Conservation (phyloP, 2,113 vertebrate genomes). For the Motacilla tschutschensis region DNA sequence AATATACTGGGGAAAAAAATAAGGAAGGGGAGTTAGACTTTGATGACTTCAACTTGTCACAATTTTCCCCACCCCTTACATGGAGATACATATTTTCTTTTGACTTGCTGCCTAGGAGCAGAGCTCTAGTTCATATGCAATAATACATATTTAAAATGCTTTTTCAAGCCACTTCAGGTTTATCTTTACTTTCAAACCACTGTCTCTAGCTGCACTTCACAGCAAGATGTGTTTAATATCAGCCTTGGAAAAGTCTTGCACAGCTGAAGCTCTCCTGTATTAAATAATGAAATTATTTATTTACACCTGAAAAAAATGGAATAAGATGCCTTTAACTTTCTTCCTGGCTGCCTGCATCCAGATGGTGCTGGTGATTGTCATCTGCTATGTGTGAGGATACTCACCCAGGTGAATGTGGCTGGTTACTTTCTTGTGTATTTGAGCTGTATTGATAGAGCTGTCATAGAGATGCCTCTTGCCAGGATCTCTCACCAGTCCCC, state of each 20-base stretch:
- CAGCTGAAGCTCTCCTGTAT: not conserved
- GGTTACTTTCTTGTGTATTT: conserved; percentile 84
- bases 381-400: not conserved
- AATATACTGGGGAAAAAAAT: conserved; percentile 77
- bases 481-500: conserved; percentile 84
- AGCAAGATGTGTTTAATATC: not conserved
- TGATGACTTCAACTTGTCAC: not conserved
- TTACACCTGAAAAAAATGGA: not conserved
- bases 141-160: not conserved
- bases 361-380: accelerated
- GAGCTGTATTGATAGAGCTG: conserved; percentile 80
- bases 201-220: not conserved
- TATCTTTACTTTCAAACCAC: not conserved
- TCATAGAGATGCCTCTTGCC: conserved; percentile 85
- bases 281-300: not conserved
- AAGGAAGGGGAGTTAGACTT: not conserved
- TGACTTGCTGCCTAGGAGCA: not conserved
- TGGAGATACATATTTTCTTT: not conserved
- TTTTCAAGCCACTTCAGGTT: not conserved
- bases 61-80: not conserved
- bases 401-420: conserved; percentile 89
- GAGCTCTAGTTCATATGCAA: not conserved
- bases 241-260: not conserved
- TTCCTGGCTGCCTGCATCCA: not conserved
- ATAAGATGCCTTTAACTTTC: not conserved